These are phyloP conservation scores for Aplidium turbinatum DNA, from an alignment of 23 tunicate species.

Conservation along the genomic window DNA sequence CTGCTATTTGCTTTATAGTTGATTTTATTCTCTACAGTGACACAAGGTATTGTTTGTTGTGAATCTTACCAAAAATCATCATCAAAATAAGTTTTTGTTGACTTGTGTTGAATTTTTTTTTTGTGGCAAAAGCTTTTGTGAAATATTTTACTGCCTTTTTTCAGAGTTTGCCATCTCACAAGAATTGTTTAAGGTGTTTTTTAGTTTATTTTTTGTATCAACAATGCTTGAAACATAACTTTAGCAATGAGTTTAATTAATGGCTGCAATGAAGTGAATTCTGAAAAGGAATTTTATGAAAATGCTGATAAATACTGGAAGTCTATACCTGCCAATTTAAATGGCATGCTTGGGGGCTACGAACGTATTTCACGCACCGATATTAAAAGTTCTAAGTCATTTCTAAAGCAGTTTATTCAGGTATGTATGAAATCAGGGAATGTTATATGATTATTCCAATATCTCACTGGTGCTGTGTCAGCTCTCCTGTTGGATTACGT, in stretches of 20 bases:
- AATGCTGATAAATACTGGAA: constrained; percentile 89
- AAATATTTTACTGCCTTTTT: no score
- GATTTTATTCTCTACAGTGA: no score
- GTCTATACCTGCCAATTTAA: constrained; percentile 54
- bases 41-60: no score
- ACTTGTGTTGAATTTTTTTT: no score
- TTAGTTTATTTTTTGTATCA: neutral
- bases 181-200: neutral
- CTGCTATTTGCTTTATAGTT: no score
- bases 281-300: constrained; percentile 66
- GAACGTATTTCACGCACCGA: constrained; percentile 57
- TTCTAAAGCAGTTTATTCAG: constrained; percentile 54
- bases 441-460: no score
- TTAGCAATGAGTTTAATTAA: constrained; percentile 55
- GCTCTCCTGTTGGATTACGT: no score
- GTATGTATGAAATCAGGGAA: constrained; percentile 5
- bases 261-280: constrained; percentile 59
- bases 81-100: no score
- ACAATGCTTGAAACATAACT: neutral
- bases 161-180: no score
- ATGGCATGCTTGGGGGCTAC: constrained; percentile 94
- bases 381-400: constrained; percentile 47
- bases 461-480: no score
- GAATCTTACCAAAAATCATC: no score
- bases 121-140: no score